phyloP scores from a whole-genome alignment of 2,888 invertebrate genomes.

The Noctua fimbriata region DNA sequence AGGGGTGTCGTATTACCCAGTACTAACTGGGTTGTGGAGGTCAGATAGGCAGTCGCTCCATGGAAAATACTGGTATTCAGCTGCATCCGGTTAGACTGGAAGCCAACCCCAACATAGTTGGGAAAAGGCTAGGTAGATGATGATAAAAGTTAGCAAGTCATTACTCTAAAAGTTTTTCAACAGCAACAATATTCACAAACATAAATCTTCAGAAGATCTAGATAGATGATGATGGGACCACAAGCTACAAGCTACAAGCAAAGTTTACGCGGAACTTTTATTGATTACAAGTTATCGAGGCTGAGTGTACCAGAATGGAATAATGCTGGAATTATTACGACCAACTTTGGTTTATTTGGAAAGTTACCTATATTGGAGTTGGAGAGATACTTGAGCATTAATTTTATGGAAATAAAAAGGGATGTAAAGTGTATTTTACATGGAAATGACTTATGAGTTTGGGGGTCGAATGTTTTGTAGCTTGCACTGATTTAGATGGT shows the following conservation, averaged over 20 bases:
- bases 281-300: conserved; percentile 52
- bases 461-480: conserved; percentile 11
- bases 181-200: conserved; percentile 34
- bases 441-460: conserved; percentile 32
- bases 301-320: conserved; percentile 50
- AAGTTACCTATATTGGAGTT: conserved; percentile 37
- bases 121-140: no score
- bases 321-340: conserved; percentile 52
- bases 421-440: conserved; percentile 19
- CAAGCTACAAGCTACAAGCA: neutral
- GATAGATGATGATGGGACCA: conserved; percentile 37
- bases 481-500: neutral
- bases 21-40: no score
- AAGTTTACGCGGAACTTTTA: conserved; percentile 50
- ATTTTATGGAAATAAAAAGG: conserved; percentile 46
- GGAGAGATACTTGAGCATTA: conserved; percentile 33
- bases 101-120: no score
- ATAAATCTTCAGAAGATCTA: conserved; percentile 54
- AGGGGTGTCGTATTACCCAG: no score
- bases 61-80: no score
- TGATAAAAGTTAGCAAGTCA: conserved; percentile 6
- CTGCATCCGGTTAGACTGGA: no score
- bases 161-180: conserved; percentile 45
- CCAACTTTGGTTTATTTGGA: conserved; percentile 43
- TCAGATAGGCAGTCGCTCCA: no score